Percentiles rank a stretch among this genome's conserved stretches.
These are phyloP conservation scores for Archocentrus centrarchus DNA, from an alignment of 2,113 vertebrate species.

Conservation along the genomic window DNA sequence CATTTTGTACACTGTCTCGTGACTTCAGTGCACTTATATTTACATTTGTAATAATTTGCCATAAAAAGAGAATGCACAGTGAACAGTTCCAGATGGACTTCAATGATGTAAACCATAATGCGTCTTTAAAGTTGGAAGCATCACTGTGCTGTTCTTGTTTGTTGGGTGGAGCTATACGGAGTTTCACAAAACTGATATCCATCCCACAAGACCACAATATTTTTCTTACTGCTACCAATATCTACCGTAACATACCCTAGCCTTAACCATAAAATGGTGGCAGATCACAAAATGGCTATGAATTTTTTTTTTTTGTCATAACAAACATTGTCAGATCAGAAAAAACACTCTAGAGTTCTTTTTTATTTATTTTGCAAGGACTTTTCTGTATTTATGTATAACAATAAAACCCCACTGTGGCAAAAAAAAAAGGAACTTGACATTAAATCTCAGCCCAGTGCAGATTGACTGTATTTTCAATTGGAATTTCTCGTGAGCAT, in stretches of 20 bases:
- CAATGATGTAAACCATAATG: no score
- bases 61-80: no score
- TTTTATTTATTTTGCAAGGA: neutral
- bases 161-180: neutral
- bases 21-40: neutral
- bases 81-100: no score
- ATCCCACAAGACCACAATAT: neutral
- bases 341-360: neutral
- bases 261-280: neutral
- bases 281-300: neutral
- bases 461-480: slow-evolving; percentile 1
- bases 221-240: neutral
- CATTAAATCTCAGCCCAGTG: neutral
- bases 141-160: no score
- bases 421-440: neutral
- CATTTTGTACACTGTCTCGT: neutral
- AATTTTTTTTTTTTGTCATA: neutral
- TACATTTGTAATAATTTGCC: no score
- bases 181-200: neutral
- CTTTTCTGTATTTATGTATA: neutral
- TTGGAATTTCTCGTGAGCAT: neutral
- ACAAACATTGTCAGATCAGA: neutral
- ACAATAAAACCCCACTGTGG: neutral
- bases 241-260: neutral
- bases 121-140: no score